phyloP scores from a whole-genome alignment of 2,888 invertebrate species.

The Andrena bucephala region DNA sequence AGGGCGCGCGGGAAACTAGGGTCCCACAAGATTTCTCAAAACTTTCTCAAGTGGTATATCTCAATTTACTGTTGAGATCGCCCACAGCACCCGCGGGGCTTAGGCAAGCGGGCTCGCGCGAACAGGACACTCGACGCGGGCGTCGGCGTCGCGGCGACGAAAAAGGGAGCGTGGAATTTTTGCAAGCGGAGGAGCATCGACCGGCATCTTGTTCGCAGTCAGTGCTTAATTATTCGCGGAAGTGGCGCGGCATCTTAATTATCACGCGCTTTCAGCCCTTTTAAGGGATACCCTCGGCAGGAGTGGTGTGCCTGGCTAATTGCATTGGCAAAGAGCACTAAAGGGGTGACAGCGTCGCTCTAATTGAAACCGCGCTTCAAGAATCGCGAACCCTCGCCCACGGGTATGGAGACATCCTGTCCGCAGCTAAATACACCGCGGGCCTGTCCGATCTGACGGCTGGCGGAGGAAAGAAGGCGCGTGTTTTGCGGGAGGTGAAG shows the following conservation, averaged over 20 bases:
- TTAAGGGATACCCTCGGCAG: conserved; percentile 57
- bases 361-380: conserved; percentile 61
- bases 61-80: too few species aligned
- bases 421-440: conserved; percentile 5
- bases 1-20: too few species aligned
- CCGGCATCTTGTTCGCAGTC: conserved; percentile 2
- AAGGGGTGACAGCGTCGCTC: conserved; percentile 41
- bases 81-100: too few species aligned
- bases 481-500: neutral
- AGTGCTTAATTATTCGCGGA: conserved; percentile 65
- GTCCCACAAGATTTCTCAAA: too few species aligned
- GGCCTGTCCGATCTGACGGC: neutral
- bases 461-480: neutral
- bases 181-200: conserved; percentile 17
- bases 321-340: conserved; percentile 62
- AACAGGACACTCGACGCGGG: neutral
- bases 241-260: conserved; percentile 65
- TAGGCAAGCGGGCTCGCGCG: neutral
- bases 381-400: conserved; percentile 24
- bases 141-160: neutral
- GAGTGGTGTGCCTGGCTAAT: conserved; percentile 64
- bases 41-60: too few species aligned
- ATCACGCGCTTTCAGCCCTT: conserved; percentile 64
- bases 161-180: neutral
- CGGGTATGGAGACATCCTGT: neutral